phyloP scores from a whole-genome alignment of 1,140 invertebrate species.

The Bombus turneri region DNA sequence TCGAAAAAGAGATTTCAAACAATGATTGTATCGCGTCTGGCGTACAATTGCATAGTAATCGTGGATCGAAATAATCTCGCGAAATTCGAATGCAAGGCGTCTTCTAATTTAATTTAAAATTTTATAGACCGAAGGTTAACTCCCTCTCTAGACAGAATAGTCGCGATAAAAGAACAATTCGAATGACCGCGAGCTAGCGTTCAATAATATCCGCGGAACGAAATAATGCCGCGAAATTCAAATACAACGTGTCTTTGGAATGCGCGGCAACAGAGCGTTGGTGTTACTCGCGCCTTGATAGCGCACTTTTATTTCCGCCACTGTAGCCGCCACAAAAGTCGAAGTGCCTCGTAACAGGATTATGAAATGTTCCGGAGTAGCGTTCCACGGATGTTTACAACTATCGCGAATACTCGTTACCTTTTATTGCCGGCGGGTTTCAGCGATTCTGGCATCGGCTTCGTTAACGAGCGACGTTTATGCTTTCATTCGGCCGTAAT shows the following conservation, averaged over 20 bases:
- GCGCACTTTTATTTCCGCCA: slow-evolving; percentile 63
- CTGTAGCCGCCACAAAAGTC: slow-evolving; percentile 58
- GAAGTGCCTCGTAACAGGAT: slow-evolving; percentile 70
- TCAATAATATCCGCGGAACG: background rate
- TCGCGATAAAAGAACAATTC: background rate
- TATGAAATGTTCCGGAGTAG: slow-evolving; percentile 71
- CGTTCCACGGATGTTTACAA: slow-evolving; percentile 66
- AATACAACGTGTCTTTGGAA: background rate
- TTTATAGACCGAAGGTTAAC: background rate
- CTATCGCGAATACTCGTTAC: slow-evolving; percentile 66
- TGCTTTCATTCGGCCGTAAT: slow-evolving; percentile 60
- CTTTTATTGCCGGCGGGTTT: slow-evolving; percentile 66
- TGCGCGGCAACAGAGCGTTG: slow-evolving; percentile 43
- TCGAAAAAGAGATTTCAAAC: too few relatives aligned
- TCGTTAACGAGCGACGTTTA: slow-evolving; percentile 67
- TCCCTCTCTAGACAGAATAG: background rate
- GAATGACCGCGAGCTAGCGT: background rate
- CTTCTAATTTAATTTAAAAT: background rate
- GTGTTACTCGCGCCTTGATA: slow-evolving; percentile 61
- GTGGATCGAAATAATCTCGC: too few relatives aligned
- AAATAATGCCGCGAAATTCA: background rate
- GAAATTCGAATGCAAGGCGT: too few relatives aligned
- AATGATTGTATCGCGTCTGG: too few relatives aligned
- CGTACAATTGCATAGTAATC: too few relatives aligned
- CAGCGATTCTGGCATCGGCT: slow-evolving; percentile 65